Conservation (phyloP, 2,113 vertebrate species). For the Nyctibius bracteatus region DNA sequence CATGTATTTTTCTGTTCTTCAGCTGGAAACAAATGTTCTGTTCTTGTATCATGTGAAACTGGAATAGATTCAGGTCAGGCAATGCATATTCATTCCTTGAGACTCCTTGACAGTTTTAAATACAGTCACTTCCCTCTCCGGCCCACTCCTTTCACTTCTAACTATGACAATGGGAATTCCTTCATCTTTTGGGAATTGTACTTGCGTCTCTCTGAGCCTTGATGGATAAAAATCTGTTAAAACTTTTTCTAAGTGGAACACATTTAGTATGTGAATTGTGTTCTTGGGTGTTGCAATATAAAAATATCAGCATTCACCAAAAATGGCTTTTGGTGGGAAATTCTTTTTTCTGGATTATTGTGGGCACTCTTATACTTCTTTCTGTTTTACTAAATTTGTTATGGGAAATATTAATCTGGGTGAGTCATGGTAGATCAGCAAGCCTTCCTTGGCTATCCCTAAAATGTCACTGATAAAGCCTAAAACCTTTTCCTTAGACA, state of each 20-base stretch:
- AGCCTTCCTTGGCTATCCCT: neutral
- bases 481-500: neutral
- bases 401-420: neutral
- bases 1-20: constrained; percentile 13
- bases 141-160: constrained; percentile 27
- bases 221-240: neutral
- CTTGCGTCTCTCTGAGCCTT: neutral
- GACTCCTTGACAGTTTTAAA: constrained; percentile 26
- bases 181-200: neutral
- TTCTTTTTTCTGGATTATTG: neutral
- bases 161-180: constrained; percentile 34
- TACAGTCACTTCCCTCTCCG: constrained; percentile 21
- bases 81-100: constrained; percentile 21
- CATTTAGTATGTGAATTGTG: neutral
- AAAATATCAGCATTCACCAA: neutral
- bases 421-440: neutral
- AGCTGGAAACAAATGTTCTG: constrained; percentile 20
- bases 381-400: neutral
- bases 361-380: neutral
- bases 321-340: neutral
- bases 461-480: neutral
- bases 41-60: constrained; percentile 15
- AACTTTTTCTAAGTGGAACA: neutral
- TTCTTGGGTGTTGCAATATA: neutral
- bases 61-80: constrained; percentile 41